Evolutionary conservation across 92 coral and sea anemone genomes (phyloP).

Genomic region (Parazoanthus atlanticus): DNA sequence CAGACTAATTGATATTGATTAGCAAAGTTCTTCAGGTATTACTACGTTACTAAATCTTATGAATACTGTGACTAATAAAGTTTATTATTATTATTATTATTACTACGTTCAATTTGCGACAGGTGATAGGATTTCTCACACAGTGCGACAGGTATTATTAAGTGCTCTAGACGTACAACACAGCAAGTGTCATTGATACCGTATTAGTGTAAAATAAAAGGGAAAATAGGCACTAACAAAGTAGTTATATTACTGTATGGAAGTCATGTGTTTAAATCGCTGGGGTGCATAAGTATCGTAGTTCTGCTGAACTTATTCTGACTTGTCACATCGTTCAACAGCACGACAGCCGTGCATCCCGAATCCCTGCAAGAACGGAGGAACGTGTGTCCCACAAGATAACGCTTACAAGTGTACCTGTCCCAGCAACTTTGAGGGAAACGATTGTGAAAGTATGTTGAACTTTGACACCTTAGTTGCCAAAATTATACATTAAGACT

Average conservation of each 20-base stretch:
- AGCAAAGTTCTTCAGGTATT: too few relatives aligned
- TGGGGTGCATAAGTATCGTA: too few relatives aligned
- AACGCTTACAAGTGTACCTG: conserved; percentile 87
- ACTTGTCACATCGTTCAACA: conserved; percentile 16
- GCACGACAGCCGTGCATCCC: conserved; percentile 90
- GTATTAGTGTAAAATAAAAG: too few relatives aligned
- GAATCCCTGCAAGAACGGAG: conserved; percentile 97
- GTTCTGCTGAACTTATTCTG: not conserved
- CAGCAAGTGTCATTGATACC: not conserved
- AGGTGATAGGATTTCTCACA: too few relatives aligned
- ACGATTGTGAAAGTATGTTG: conserved; percentile 89
- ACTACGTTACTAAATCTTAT: too few relatives aligned
- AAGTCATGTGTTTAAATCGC: too few relatives aligned
- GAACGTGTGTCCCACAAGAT: conserved; percentile 86
- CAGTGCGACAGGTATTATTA: too few relatives aligned
- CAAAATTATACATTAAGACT: not conserved
- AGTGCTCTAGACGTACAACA: too few relatives aligned
- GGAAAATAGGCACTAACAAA: not conserved
- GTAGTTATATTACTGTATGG: not conserved
- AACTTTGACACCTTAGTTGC: not conserved
- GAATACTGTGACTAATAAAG: too few relatives aligned
- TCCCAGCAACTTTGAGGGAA: conserved; percentile 84
- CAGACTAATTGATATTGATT: not conserved
- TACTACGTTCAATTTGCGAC: too few relatives aligned
- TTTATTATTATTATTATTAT: too few relatives aligned